phyloP scores from a whole-genome alignment of 2,888 invertebrate genomes.

The Athalia circularis region DNA sequence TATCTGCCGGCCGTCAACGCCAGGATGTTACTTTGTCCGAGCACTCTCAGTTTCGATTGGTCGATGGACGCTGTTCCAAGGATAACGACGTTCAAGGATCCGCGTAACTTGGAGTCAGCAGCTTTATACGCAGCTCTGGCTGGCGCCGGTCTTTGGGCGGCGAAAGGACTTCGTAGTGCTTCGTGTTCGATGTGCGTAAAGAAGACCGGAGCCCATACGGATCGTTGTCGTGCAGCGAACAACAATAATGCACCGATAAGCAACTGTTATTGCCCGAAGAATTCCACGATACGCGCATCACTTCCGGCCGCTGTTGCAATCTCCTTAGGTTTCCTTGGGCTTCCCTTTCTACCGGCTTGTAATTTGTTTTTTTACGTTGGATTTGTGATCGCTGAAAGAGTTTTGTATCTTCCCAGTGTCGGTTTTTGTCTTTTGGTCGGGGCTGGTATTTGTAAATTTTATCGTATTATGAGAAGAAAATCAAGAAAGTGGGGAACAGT shows the following conservation, averaged over 20 bases:
- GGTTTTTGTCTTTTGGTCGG: conserved; percentile 94
- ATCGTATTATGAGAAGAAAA: conserved; percentile 67
- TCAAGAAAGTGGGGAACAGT: conserved; percentile 70
- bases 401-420: conserved; percentile 96
- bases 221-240: conserved; percentile 82
- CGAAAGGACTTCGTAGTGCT: conserved; percentile 59
- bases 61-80: conserved; percentile 97
- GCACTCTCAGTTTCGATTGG: conserved; percentile 97
- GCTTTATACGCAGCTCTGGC: conserved; percentile 81
- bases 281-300: conserved; percentile 64
- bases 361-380: conserved; percentile 99
- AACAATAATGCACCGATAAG: conserved; percentile 78
- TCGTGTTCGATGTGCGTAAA: conserved; percentile 55
- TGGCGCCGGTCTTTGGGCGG: conserved; percentile 63
- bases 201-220: conserved; percentile 82
- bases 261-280: conserved; percentile 74
- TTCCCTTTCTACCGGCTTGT: conserved; percentile 96
- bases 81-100: conserved; percentile 86
- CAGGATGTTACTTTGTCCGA: conserved; percentile 89
- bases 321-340: conserved; percentile 82
- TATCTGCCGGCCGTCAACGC: conserved; percentile 95
- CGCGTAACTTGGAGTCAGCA: conserved; percentile 85
- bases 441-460: conserved; percentile 74
- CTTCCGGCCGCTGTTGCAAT: conserved; percentile 80
- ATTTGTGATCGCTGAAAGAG: conserved; percentile 97